These are phyloP conservation scores for Lepidochitona cinerea DNA, from an alignment of 2,888 invertebrate species.

Conservation along the genomic window DNA sequence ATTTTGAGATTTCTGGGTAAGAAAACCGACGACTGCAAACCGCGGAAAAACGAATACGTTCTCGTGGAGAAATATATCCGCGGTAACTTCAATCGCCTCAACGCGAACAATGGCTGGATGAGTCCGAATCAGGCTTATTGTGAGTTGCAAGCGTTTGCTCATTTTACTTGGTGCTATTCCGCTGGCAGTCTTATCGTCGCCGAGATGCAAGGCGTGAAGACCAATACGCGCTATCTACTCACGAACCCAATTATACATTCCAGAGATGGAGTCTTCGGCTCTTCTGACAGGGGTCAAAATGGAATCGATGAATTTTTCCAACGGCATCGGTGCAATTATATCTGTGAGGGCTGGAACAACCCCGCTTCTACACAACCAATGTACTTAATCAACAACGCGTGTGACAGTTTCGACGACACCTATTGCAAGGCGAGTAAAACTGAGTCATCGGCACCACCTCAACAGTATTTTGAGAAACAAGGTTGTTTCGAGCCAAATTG, in stretches of 20 bases:
- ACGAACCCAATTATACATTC: neutral
- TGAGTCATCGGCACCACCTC: too few relatives aligned
- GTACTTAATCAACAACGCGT: too few relatives aligned
- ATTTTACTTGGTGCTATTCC: neutral
- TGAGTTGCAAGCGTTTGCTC: neutral
- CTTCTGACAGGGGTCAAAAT: neutral
- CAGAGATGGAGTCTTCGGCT: neutral
- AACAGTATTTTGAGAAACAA: too few relatives aligned
- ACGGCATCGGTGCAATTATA: neutral
- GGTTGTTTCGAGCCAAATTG: too few relatives aligned
- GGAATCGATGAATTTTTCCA: neutral
- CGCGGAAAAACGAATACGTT: neutral
- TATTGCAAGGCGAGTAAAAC: too few relatives aligned
- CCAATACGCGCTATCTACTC: neutral
- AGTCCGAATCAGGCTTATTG: neutral
- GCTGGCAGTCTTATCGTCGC: neutral
- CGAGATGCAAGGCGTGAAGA: neutral
- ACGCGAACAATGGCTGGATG: constrained; percentile 1
- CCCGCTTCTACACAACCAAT: too few relatives aligned
- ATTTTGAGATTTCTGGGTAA: neutral
- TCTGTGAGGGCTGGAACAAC: neutral
- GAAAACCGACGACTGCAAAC: neutral
- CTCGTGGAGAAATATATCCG: neutral
- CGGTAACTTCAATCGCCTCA: neutral
- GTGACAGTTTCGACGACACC: too few relatives aligned